Evolutionary conservation across 2,888 invertebrate genomes (phyloP).

Genomic region (Platycheirus albimanus): DNA sequence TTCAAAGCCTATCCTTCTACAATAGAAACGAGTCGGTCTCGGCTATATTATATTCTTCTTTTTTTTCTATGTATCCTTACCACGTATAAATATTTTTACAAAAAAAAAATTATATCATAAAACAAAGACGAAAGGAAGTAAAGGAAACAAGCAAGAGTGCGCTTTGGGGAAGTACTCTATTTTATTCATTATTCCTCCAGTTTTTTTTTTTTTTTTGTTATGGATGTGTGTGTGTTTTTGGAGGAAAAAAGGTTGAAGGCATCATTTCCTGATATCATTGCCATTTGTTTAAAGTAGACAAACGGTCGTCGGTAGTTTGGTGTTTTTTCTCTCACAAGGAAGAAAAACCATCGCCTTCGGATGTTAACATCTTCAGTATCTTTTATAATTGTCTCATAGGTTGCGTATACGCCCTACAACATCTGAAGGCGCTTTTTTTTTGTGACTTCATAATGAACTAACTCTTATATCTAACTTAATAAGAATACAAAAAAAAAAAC

Average conservation of each 20-base stretch:
- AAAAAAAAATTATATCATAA: constrained; percentile 9
- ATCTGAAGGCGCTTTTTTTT: background rate
- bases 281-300: constrained; percentile 43
- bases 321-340: no score
- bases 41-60: constrained; percentile 12
- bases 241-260: constrained; percentile 45
- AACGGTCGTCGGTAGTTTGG: constrained; percentile 31
- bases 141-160: constrained; percentile 64
- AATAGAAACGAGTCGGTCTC: constrained; percentile 41
- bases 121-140: constrained; percentile 56
- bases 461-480: constrained; percentile 49
- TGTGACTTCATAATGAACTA: constrained; percentile 17
- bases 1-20: constrained; percentile 19
- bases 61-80: constrained; percentile 9
- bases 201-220: background rate
- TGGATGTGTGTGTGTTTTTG: background rate
- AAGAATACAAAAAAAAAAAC: constrained; percentile 6
- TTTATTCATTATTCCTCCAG: constrained; percentile 54
- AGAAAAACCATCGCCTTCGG: constrained; percentile 36
- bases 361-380: constrained; percentile 38
- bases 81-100: constrained; percentile 46
- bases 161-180: constrained; percentile 71
- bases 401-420: constrained; percentile 30
- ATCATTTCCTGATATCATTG: constrained; percentile 67
- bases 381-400: constrained; percentile 47